These are phyloP conservation scores for Drosophila subobscura DNA, from an alignment of 1,140 invertebrate species.

Conservation along the genomic window DNA sequence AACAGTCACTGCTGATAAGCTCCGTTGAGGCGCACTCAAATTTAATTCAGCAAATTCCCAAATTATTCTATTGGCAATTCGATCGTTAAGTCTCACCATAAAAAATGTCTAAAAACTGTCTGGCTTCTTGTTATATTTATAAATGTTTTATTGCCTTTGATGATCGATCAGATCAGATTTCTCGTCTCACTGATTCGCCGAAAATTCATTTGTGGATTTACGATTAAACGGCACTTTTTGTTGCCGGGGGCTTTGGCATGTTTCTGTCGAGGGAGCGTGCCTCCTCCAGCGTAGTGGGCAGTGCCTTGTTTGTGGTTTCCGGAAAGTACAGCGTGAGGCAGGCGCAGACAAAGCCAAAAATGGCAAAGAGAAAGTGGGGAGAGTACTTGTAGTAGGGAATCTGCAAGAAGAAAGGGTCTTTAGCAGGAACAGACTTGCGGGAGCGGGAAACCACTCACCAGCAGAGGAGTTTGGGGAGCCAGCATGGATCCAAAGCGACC, in stretches of 20 bases:
- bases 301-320: slow-evolving; percentile 87
- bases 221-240: slow-evolving; percentile 49
- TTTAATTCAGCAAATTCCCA: too few relatives aligned
- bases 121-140: slow-evolving; percentile 1
- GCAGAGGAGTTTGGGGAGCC: slow-evolving; percentile 88
- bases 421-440: too few relatives aligned
- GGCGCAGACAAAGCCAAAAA: slow-evolving; percentile 85
- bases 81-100: too few relatives aligned
- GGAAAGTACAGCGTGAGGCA: slow-evolving; percentile 86
- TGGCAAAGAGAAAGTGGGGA: slow-evolving; percentile 87
- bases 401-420: slow-evolving; percentile 63
- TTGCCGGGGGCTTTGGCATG: slow-evolving; percentile 8
- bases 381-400: slow-evolving; percentile 84
- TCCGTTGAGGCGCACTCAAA: background rate
- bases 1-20: slow-evolving; percentile 21
- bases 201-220: background rate
- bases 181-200: background rate
- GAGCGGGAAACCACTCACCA: slow-evolving; percentile 84
- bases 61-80: too few relatives aligned
- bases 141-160: slow-evolving; percentile 8
- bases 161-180: background rate
- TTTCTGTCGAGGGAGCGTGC: slow-evolving; percentile 85
- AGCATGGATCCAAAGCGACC: slow-evolving; percentile 89
- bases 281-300: slow-evolving; percentile 88
- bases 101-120: too few relatives aligned